phyloP scores from a whole-genome alignment of 1,140 invertebrate genomes.

The Oppia nitens region DNA sequence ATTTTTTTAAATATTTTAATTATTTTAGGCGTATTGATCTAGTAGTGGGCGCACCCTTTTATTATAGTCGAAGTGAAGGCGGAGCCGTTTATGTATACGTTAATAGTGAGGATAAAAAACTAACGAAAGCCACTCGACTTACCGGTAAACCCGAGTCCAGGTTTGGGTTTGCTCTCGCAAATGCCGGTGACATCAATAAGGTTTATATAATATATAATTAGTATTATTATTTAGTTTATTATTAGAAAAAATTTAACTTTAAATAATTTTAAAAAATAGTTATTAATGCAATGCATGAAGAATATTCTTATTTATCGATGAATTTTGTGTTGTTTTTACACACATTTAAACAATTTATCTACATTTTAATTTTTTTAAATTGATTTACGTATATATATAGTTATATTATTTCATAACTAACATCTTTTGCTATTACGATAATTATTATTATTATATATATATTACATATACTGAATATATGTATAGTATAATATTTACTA shows the following conservation, averaged over 20 bases:
- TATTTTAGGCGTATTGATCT: constrained; percentile 56
- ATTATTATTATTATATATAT: too few species aligned
- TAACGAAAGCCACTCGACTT: constrained; percentile 33
- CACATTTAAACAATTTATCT: too few species aligned
- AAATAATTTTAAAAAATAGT: too few species aligned
- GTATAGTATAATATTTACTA: too few species aligned
- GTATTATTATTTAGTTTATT: neutral
- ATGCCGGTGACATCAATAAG: constrained; percentile 74
- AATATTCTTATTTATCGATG: too few species aligned
- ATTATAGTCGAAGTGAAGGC: constrained; percentile 55
- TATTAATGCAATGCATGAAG: too few species aligned
- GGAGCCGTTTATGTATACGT: constrained; percentile 81
- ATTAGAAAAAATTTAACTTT: neutral
- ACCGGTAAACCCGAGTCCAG: constrained; percentile 53
- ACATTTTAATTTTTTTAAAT: too few species aligned
- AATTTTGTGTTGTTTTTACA: too few species aligned
- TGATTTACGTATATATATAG: too few species aligned
- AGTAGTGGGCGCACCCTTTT: constrained; percentile 77
- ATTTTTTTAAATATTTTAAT: neutral
- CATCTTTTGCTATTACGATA: too few species aligned
- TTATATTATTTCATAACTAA: too few species aligned
- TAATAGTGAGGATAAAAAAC: constrained; percentile 29
- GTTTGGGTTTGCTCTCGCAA: constrained; percentile 69
- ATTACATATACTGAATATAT: too few species aligned
- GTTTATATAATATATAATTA: constrained; percentile 25